Percentiles rank a stretch among this genome's conserved stretches.
These are phyloP conservation scores for Tromatobia lineatoria DNA, from an alignment of 2,888 invertebrate genomes.

Conservation along the genomic window DNA sequence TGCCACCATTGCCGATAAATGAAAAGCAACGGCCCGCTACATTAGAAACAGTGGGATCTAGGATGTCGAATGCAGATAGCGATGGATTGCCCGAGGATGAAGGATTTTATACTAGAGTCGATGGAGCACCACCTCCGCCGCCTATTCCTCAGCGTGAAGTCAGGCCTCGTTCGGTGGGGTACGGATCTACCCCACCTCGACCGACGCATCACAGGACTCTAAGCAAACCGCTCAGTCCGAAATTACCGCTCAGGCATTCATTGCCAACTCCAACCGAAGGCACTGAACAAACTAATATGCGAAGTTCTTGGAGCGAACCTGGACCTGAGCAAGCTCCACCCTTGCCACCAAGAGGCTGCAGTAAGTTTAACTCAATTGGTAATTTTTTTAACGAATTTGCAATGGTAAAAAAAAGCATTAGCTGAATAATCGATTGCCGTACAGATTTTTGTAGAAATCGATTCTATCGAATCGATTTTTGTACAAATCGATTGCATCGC, in stretches of 20 bases:
- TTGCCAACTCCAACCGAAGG: conserved; percentile 86
- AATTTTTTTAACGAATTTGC: not conserved
- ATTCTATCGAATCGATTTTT: no score
- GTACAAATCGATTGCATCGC: no score
- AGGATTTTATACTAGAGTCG: conserved; percentile 82
- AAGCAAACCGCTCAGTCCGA: conserved; percentile 87
- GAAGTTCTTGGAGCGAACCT: conserved; percentile 88
- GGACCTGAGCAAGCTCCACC: conserved; percentile 89
- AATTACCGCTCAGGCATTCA: conserved; percentile 86
- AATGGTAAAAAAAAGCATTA: no score
- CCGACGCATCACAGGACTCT: conserved; percentile 85
- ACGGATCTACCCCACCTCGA: conserved; percentile 84
- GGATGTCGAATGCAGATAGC: conserved; percentile 81
- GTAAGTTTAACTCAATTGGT: conserved; percentile 84
- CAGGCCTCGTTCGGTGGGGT: conserved; percentile 88
- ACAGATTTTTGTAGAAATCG: no score
- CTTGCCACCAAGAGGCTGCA: conserved; percentile 92
- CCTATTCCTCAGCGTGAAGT: conserved; percentile 88
- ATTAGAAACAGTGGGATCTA: conserved; percentile 78
- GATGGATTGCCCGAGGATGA: conserved; percentile 82
- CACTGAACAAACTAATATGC: conserved; percentile 84
- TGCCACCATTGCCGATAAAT: conserved; percentile 91
- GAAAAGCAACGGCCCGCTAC: conserved; percentile 82
- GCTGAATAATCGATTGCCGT: no score
- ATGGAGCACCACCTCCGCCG: conserved; percentile 82